Evolutionary conservation across 2,888 invertebrate genomes (phyloP).

Genomic region (Rhamnusium bicolor): DNA sequence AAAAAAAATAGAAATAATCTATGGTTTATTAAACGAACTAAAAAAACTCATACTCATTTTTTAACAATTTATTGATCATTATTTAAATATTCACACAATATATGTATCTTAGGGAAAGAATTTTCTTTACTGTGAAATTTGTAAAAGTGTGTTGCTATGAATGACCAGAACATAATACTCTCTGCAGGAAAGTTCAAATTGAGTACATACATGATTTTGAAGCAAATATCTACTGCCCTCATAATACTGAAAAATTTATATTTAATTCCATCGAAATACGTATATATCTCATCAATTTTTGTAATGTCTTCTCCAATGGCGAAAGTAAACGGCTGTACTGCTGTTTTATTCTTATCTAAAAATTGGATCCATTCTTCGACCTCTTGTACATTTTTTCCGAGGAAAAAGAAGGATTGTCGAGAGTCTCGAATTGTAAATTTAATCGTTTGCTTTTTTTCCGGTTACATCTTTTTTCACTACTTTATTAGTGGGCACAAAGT

Average conservation of each 20-base stretch:
- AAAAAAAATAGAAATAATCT: too few relatives aligned
- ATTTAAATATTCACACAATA: too few relatives aligned
- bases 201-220: not conserved
- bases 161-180: not conserved
- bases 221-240: not conserved
- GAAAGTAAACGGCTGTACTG: constrained; percentile 36
- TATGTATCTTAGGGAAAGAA: too few relatives aligned
- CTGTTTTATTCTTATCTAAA: constrained; percentile 1
- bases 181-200: constrained; percentile 7
- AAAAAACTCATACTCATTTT: too few relatives aligned
- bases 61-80: too few relatives aligned
- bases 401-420: too few relatives aligned
- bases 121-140: not conserved
- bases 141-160: not conserved
- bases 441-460: too few relatives aligned
- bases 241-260: not conserved
- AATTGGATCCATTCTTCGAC: constrained; percentile 20
- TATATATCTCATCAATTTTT: constrained; percentile 11
- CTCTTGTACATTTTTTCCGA: not conserved
- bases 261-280: constrained; percentile 25
- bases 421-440: too few relatives aligned
- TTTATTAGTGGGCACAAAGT: too few relatives aligned
- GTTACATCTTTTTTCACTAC: too few relatives aligned
- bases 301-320: constrained; percentile 29
- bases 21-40: too few relatives aligned